Evolutionary conservation across 53 echinoderm and acorn worm species (phyloP).

Genomic region (Stichopus horrens): DNA sequence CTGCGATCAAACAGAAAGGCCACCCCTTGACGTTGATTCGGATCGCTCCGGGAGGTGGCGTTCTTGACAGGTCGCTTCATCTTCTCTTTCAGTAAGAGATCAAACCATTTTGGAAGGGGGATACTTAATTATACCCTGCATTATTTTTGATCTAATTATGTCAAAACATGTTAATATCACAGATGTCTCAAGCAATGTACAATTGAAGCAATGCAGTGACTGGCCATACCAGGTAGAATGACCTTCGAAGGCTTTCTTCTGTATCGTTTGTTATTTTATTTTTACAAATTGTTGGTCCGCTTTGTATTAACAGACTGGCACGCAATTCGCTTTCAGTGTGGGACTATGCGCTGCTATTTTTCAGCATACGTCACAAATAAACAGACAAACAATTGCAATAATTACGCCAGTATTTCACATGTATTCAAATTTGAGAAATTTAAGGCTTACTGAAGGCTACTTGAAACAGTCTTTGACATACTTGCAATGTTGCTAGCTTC

Average conservation of each 20-base stretch:
- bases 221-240: neutral
- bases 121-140: neutral
- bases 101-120: neutral
- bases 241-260: neutral
- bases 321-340: too few species aligned
- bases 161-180: conserved; percentile 9
- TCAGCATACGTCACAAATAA: too few species aligned
- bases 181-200: neutral
- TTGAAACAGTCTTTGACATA: too few species aligned
- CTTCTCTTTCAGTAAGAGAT: neutral
- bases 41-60: neutral
- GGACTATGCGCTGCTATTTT: too few species aligned
- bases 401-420: too few species aligned
- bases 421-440: too few species aligned
- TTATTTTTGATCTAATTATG: conserved; percentile 9
- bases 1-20: neutral
- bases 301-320: too few species aligned
- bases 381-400: too few species aligned
- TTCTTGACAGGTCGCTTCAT: neutral
- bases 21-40: neutral
- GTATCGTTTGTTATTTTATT: too few species aligned
- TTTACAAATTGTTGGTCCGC: too few species aligned
- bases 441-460: too few species aligned
- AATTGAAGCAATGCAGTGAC: neutral
- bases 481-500: too few species aligned